Conservation (phyloP, 2,888 invertebrate genomes). For the Quadroppia sp. region DNA sequence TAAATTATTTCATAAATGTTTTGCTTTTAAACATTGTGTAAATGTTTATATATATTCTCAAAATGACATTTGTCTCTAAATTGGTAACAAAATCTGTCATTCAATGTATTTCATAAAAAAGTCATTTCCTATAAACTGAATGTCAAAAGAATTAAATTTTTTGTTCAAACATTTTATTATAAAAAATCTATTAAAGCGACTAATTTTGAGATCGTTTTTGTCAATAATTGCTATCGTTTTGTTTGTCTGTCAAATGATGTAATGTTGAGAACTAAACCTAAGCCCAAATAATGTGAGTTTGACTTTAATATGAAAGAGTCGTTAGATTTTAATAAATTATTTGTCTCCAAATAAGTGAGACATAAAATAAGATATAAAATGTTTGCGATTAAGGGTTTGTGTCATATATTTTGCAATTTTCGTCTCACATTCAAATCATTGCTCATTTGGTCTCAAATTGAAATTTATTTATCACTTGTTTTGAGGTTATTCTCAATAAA, state of each 20-base stretch:
- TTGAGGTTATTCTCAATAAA: conserved; percentile 6
- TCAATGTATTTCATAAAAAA: too few relatives aligned
- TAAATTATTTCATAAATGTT: too few relatives aligned
- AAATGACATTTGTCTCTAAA: too few relatives aligned
- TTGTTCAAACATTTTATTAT: background rate
- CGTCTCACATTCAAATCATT: background rate
- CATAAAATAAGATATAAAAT: background rate
- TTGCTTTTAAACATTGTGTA: too few relatives aligned
- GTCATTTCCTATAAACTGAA: too few relatives aligned
- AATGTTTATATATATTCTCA: too few relatives aligned
- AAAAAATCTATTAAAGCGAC: background rate
- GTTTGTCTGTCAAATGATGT: background rate
- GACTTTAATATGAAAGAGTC: background rate
- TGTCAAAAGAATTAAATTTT: background rate
- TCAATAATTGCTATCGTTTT: background rate
- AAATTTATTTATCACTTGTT: conserved; percentile 13
- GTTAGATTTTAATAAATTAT: conserved; percentile 26
- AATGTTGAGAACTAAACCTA: background rate
- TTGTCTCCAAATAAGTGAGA: background rate
- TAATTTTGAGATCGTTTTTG: background rate
- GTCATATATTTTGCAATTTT: too few relatives aligned
- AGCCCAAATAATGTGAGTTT: background rate
- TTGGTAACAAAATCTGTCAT: too few relatives aligned
- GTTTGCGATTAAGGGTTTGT: conserved; percentile 13
- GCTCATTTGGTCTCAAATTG: background rate